A percentile compares a stretch with the other conserved stretches of the same genome.
These are phyloP conservation scores for Alligator sinensis DNA, from an alignment of 2,113 vertebrate genomes.

Conservation along the genomic window DNA sequence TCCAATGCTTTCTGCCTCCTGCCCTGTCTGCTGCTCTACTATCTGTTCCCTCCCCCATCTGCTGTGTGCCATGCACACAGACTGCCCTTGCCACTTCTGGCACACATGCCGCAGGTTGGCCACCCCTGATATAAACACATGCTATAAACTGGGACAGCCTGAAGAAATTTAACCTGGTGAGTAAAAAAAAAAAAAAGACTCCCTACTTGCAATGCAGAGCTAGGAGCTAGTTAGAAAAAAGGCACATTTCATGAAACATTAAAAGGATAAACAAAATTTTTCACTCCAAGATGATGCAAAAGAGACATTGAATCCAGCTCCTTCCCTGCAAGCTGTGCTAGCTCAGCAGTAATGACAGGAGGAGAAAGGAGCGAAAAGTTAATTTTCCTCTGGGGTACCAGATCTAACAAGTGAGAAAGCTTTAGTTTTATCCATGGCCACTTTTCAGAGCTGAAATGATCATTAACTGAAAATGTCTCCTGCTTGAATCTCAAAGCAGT, in stretches of 20 bases:
- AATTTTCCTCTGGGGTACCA: slow-evolving; percentile 12
- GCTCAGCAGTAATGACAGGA: background rate
- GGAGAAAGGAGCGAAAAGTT: slow-evolving; percentile 23
- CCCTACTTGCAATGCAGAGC: background rate
- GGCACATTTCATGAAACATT: background rate
- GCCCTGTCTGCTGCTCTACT: too few relatives aligned
- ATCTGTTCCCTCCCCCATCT: too few relatives aligned
- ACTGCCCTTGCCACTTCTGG: too few relatives aligned
- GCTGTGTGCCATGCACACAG: too few relatives aligned
- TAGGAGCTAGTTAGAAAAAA: background rate
- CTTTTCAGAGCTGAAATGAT: background rate
- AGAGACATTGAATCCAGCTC: background rate
- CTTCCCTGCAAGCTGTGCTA: background rate
- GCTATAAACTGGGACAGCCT: background rate
- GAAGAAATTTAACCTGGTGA: background rate
- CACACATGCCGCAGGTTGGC: too few relatives aligned
- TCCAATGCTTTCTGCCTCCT: too few relatives aligned
- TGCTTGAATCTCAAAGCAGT: background rate
- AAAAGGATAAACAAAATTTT: background rate
- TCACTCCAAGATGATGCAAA: background rate
- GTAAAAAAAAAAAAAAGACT: background rate
- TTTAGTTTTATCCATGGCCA: background rate
- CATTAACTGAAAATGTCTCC: background rate
- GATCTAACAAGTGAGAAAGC: slow-evolving; percentile 19
- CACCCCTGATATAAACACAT: too few relatives aligned